Conservation (phyloP, 2,113 vertebrate species). For the Brachyhypopomus occidentalis region DNA sequence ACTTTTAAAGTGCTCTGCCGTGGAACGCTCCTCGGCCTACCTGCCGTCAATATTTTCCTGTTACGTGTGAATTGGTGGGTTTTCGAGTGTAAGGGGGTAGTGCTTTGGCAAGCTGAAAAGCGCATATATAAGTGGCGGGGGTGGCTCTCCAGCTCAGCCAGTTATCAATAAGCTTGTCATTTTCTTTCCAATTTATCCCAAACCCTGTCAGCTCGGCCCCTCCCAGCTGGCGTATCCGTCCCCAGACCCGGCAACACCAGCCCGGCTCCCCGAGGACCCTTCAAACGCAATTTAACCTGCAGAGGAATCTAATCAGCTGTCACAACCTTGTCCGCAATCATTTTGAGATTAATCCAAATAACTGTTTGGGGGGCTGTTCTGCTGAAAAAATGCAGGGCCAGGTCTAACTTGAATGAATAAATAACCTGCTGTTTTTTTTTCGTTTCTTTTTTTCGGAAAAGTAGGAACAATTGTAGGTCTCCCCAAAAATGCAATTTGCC, state of each 20-base stretch:
- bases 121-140: slow-evolving; percentile 18
- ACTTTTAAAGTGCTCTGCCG: background rate
- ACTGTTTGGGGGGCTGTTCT: slow-evolving; percentile 14
- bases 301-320: slow-evolving; percentile 28
- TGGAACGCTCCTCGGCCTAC: background rate
- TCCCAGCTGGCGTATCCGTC: background rate
- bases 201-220: background rate
- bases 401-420: slow-evolving; percentile 3
- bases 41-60: slow-evolving; percentile 25
- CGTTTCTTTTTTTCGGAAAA: background rate
- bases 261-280: slow-evolving; percentile 15
- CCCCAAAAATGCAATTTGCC: background rate
- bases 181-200: slow-evolving; percentile 11
- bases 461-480: background rate
- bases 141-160: background rate
- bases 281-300: slow-evolving; percentile 33
- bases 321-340: slow-evolving; percentile 25
- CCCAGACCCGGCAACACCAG: background rate
- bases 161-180: slow-evolving; percentile 42
- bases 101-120: slow-evolving; percentile 12
- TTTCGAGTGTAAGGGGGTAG: slow-evolving; percentile 14
- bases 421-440: slow-evolving; percentile 14
- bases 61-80: slow-evolving; percentile 23
- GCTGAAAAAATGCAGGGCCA: slow-evolving; percentile 21
- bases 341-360: slow-evolving; percentile 31